Evolutionary conservation across 2,888 invertebrate species (phyloP), one percentile per base, ranked within the genome.

Genomic region (Ophioninae sp.): DNA sequence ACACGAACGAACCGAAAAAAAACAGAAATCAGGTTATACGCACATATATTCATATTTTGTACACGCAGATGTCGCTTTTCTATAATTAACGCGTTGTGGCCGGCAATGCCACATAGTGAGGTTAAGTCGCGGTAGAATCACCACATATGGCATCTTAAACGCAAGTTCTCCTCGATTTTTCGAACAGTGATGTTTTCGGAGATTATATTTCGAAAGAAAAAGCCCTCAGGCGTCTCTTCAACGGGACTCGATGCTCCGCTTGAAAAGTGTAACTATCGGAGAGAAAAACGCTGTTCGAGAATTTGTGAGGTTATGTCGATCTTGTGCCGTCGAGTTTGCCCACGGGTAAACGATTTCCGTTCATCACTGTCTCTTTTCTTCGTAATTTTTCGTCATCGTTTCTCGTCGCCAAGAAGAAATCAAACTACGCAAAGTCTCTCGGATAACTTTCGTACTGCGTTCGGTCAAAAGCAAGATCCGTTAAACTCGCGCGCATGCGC

Each of bases 61-160:
- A 84, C 81, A 84, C 81, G 84, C 81, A 84, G 72, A 81, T 79
- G 81, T 75, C 84, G 84, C 84, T 84, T 84, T 84, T 84, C 75
- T 84, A 57, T 61, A 72, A 44, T 23, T 37, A 82, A 50, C 82
- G 72, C 37, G 77, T 72, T 57, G 59, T 84, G 74, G 81, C 81
- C 75, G 81, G 83, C 74, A 75, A 76, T 78, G 70, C 78, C 37
- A 8, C n/a, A 44, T 44, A 44, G 44, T 44, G 44, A 13, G 44
- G 44, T 44, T 44, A 10, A 44, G 6, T 13, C 17, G 17, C 0
- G 50, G 0, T 50, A 50, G 6, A 17, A 17, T 3, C 0, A 6
- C 50, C 50, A 50, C 17, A 17, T 30, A 30, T 50, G 17, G 17
- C 50, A 17, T 50, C 5, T 30, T 17, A 13, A 50, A 6, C 50